phyloP scores from a whole-genome alignment of 2,113 vertebrate species.

The Origma solitaria region DNA sequence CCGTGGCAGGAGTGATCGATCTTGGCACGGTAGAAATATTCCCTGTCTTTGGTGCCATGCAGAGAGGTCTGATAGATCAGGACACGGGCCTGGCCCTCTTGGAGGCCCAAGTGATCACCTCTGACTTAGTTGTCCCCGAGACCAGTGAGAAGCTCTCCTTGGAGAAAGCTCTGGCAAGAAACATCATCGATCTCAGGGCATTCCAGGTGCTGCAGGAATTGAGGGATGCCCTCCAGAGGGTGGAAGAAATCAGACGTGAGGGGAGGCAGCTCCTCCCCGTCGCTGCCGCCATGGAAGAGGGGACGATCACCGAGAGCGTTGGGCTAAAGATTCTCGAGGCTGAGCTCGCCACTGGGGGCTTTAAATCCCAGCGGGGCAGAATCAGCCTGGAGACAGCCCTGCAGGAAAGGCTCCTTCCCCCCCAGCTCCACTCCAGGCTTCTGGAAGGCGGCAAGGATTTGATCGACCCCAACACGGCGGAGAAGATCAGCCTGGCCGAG shows the following conservation, averaged over 20 bases:
- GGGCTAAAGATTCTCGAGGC: conserved; percentile 85
- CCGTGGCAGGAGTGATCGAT: conserved; percentile 92
- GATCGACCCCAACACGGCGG: conserved; percentile 91
- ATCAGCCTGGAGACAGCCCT: conserved; percentile 76
- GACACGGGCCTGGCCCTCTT: conserved; percentile 85
- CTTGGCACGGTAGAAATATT: conserved; percentile 92
- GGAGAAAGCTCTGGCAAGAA: conserved; percentile 75
- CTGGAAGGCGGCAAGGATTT: conserved; percentile 72
- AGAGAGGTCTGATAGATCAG: conserved; percentile 92
- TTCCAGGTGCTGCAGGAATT: conserved; percentile 75
- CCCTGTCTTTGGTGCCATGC: conserved; percentile 87
- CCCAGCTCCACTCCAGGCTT: conserved; percentile 68
- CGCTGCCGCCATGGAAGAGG: conserved; percentile 74
- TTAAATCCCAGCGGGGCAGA: conserved; percentile 58
- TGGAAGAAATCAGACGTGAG: conserved; percentile 40
- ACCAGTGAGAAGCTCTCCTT: conserved; percentile 76
- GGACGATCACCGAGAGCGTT: conserved; percentile 74
- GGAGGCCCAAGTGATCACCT: conserved; percentile 86
- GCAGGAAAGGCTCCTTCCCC: conserved; percentile 68
- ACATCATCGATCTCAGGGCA: conserved; percentile 74
- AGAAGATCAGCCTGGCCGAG: conserved; percentile 77
- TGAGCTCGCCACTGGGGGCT: conserved; percentile 78
- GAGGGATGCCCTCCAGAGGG: conserved; percentile 66
- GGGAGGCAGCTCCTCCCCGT: conserved; percentile 68
- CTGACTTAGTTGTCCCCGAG: conserved; percentile 82